phyloP scores from a whole-genome alignment of 1,140 invertebrate genomes.

The Orussus abietinus region DNA sequence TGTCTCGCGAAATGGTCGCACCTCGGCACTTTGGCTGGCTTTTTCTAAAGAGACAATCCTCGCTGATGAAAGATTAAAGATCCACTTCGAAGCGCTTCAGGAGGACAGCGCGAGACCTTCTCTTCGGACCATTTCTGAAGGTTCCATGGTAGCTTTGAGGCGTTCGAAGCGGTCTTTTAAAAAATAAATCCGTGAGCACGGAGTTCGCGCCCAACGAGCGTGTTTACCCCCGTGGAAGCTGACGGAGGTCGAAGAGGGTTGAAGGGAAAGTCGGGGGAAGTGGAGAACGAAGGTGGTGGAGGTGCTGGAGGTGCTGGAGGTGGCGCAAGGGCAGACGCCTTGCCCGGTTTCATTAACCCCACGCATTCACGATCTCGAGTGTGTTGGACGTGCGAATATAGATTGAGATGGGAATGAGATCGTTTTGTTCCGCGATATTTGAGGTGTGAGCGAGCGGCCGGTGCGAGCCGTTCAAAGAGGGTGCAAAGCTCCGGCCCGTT shows the following conservation, averaged over 20 bases:
- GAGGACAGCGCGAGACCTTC: too few species aligned
- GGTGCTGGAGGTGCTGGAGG: slow-evolving; percentile 13
- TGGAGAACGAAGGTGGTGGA: background rate
- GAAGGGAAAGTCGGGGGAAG: background rate
- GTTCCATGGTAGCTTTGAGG: slow-evolving; percentile 8
- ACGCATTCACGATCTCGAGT: slow-evolving; percentile 50
- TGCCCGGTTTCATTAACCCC: slow-evolving; percentile 49
- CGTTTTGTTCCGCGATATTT: slow-evolving; percentile 41
- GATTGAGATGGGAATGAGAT: slow-evolving; percentile 51
- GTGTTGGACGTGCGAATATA: slow-evolving; percentile 51
- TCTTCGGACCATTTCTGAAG: too few species aligned
- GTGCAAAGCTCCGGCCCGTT: too few species aligned
- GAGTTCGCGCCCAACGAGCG: slow-evolving; percentile 15
- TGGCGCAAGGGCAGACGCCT: slow-evolving; percentile 47
- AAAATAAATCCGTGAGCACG: slow-evolving; percentile 10
- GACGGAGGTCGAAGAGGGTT: slow-evolving; percentile 5
- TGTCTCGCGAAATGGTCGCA: too few species aligned
- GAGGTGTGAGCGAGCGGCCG: slow-evolving; percentile 28
- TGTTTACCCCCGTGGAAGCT: slow-evolving; percentile 18
- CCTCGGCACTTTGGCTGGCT: too few species aligned
- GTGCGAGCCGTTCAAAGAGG: too few species aligned
- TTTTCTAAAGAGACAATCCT: too few species aligned
- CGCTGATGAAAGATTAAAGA: too few species aligned
- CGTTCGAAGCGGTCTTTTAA: slow-evolving; percentile 9
- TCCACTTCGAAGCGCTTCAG: too few species aligned